A percentile compares a stretch with the other conserved stretches of the same genome.
Evolutionary conservation across 2,888 invertebrate genomes (phyloP).

Genomic region (Trimorus sp.): DNA sequence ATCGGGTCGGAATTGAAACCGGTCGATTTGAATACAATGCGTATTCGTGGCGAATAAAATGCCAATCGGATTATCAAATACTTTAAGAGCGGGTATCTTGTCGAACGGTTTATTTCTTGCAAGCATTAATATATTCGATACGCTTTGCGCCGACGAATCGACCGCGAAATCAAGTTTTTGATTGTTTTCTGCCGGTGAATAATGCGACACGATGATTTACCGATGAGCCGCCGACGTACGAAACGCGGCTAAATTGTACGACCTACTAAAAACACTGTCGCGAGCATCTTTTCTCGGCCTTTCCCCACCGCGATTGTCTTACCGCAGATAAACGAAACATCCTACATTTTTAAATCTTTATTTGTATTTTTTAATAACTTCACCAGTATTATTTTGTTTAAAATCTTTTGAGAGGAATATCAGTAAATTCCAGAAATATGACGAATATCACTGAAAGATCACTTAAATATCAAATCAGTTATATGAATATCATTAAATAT

Average conservation of each 20-base stretch:
- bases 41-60: constrained; percentile 50
- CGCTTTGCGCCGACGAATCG: constrained; percentile 24
- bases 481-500: too few relatives aligned
- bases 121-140: constrained; percentile 30
- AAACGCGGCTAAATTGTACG: constrained; percentile 56
- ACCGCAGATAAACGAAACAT: too few relatives aligned
- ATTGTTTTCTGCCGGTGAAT: constrained; percentile 52
- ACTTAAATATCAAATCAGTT: too few relatives aligned
- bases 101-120: constrained; percentile 44
- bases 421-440: too few relatives aligned
- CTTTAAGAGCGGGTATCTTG: constrained; percentile 43
- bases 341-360: too few relatives aligned
- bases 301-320: constrained; percentile 23
- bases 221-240: constrained; percentile 17
- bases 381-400: too few relatives aligned
- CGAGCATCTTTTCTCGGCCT: constrained; percentile 40
- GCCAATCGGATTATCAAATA: constrained; percentile 61
- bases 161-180: constrained; percentile 52
- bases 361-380: too few relatives aligned
- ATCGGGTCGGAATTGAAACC: constrained; percentile 33
- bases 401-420: too few relatives aligned
- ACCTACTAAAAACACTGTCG: constrained; percentile 63
- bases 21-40: constrained; percentile 57
- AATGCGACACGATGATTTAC: constrained; percentile 58
- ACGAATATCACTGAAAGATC: too few relatives aligned